Evolutionary conservation across 2,797 vertebrate genomes (phyloP), one percentile per base, ranked within the genome.

Genomic region (Rhabdophis nuchalis): DNA sequence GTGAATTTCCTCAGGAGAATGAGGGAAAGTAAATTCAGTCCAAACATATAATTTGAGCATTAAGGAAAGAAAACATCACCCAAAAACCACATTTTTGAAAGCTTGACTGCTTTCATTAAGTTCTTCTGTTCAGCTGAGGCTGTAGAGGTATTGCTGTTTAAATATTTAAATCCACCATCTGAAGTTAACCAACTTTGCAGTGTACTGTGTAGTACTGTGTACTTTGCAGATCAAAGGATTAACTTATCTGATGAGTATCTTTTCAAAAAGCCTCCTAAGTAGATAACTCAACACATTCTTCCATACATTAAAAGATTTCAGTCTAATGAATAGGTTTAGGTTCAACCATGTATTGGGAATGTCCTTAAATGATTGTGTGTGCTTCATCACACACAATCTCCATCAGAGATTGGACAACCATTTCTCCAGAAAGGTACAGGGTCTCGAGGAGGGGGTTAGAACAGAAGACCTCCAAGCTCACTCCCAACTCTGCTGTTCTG

Each of bases 211-310:
- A 27, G 9, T 56, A 25, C 64, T 87, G 85, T 90, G 25, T 87
- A 60, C 54, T 77, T 64, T 90, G 53, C 85, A 53, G 87, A 90
- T 89, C 41, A 2, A 87, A 16, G 89, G 92, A 92, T 92, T 92
- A 92, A 58, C 54, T 87, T 92, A 90, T 90, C 92, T 90, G 92
- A 92, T 92, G 89, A 54, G 72, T 92, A n/a, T 64, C 61, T 92
- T 77, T 86, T 86, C 61, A 58, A 90, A 58, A 6, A n/a, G 54
- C 20, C 72, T 68, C 46, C 23, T 18, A 7, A 64, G n/a, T 61
- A 13, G 56, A 72, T 64, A 29, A 36, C 68, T 68, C 61, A 68
- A 68, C 88, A 56, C 29, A 8, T 50, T 57, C 13, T 29, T 50
- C 16, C 82, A 41, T 60, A 27, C 77, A 72, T 72, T 57, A 77